phyloP scores from a whole-genome alignment of 1,140 invertebrate species.

The Leguminivora glycinivorella region DNA sequence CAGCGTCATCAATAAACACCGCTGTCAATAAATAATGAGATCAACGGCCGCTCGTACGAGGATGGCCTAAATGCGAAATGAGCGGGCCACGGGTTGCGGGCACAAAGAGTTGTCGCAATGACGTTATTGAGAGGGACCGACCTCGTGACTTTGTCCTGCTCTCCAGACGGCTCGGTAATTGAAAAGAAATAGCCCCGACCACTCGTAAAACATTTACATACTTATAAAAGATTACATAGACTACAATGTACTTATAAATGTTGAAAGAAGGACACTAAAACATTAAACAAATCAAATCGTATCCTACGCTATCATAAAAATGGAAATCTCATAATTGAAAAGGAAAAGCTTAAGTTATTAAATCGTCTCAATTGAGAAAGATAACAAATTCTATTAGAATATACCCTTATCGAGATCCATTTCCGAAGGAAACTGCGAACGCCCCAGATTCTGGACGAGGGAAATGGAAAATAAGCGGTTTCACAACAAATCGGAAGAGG shows the following conservation, averaged over 20 bases:
- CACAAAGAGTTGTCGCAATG: slow-evolving; percentile 27
- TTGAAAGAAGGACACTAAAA: neutral
- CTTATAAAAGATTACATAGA: neutral
- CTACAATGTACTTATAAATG: neutral
- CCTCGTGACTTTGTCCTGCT: slow-evolving; percentile 59
- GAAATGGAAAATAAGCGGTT: slow-evolving; percentile 43
- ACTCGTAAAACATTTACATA: neutral
- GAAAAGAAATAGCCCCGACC: slow-evolving; percentile 12
- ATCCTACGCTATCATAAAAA: neutral
- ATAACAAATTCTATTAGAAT: slow-evolving; percentile 36
- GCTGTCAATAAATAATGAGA: slow-evolving; percentile 10
- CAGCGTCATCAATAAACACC: slow-evolving; percentile 48
- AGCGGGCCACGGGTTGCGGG: neutral
- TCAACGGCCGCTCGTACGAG: neutral
- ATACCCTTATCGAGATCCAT: slow-evolving; percentile 34
- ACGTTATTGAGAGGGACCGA: slow-evolving; percentile 41
- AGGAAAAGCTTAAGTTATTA: slow-evolving; percentile 35
- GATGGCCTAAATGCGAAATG: neutral
- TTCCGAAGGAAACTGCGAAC: slow-evolving; percentile 38
- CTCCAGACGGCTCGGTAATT: slow-evolving; percentile 52
- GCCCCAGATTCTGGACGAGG: slow-evolving; percentile 35
- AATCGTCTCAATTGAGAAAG: slow-evolving; percentile 30
- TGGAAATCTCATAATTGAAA: slow-evolving; percentile 46
- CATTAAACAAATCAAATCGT: neutral
- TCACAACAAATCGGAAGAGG: slow-evolving; percentile 40